Percentiles rank a stretch among this genome's conserved stretches.
phyloP scores from a whole-genome alignment of 2,797 vertebrate species.

The Morelia viridis region DNA sequence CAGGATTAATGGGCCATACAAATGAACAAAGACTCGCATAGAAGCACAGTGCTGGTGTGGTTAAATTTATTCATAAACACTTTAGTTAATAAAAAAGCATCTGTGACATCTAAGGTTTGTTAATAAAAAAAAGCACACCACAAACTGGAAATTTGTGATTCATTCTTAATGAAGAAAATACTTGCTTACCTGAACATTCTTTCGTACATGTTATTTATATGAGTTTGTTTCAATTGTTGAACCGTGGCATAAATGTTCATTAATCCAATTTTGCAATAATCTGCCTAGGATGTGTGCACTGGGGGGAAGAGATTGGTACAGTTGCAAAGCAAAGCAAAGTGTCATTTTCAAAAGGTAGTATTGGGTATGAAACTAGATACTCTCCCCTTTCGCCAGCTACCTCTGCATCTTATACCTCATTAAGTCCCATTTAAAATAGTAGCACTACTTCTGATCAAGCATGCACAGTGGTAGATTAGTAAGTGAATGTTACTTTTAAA shows the following conservation, averaged over 20 bases:
- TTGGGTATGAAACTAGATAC: background rate
- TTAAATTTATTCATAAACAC: background rate
- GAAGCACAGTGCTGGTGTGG: background rate
- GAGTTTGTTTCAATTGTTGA: background rate
- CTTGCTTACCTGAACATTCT: background rate
- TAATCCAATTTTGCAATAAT: background rate
- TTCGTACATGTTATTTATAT: background rate
- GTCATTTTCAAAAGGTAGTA: background rate
- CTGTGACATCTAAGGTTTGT: background rate
- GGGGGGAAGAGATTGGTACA: background rate
- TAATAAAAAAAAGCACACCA: background rate
- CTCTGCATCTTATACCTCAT: background rate
- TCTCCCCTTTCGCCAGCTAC: background rate
- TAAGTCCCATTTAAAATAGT: background rate
- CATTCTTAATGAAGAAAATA: background rate
- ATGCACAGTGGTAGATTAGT: background rate
- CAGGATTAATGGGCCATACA: background rate
- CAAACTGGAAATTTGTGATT: background rate
- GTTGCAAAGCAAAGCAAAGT: background rate
- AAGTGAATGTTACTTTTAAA: background rate
- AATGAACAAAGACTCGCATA: background rate
- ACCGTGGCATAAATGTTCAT: background rate
- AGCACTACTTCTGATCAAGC: background rate
- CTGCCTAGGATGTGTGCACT: background rate
- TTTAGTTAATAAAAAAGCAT: background rate